Conservation (phyloP, 2,888 invertebrate genomes). For the Dinocampus coccinellae region DNA sequence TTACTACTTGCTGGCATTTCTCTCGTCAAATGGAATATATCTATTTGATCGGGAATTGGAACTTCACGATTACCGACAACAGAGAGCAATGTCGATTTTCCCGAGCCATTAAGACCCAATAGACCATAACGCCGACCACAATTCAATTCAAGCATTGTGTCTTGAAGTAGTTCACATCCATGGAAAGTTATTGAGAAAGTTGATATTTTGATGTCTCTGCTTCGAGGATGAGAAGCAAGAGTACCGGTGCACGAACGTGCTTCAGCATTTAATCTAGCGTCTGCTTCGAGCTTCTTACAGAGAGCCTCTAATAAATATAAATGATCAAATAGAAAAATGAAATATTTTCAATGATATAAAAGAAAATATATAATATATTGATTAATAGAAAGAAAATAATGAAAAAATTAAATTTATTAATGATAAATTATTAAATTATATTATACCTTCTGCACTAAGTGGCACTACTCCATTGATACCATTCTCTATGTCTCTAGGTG, state of each 20-base stretch:
- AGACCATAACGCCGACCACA: slow-evolving; percentile 97
- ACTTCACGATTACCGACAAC: slow-evolving; percentile 94
- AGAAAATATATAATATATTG: not conserved
- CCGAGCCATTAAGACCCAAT: slow-evolving; percentile 97
- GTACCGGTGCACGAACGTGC: slow-evolving; percentile 96
- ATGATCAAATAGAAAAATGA: slow-evolving; percentile 5
- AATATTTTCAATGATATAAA: not conserved
- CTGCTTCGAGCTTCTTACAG: slow-evolving; percentile 88
- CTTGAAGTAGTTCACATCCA: slow-evolving; percentile 94
- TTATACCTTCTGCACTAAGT: slow-evolving; percentile 79
- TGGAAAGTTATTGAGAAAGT: slow-evolving; percentile 98
- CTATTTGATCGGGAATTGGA: slow-evolving; percentile 96
- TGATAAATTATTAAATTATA: slow-evolving; percentile 17
- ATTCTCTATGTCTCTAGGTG: slow-evolving; percentile 68
- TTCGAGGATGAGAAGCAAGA: slow-evolving; percentile 93
- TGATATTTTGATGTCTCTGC: slow-evolving; percentile 95
- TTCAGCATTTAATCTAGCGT: slow-evolving; percentile 93
- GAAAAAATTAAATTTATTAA: not conserved
- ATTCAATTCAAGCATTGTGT: slow-evolving; percentile 96
- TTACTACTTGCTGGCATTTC: slow-evolving; percentile 99
- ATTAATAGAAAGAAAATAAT: slow-evolving; percentile 10
- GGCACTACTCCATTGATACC: slow-evolving; percentile 70
- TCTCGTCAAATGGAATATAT: slow-evolving; percentile 96
- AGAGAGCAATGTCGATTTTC: slow-evolving; percentile 95
- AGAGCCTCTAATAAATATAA: slow-evolving; percentile 77